A percentile compares a stretch with the other conserved stretches of the same genome.
Conservation (phyloP, 2,888 invertebrate genomes). For the Agriotes lineatus region DNA sequence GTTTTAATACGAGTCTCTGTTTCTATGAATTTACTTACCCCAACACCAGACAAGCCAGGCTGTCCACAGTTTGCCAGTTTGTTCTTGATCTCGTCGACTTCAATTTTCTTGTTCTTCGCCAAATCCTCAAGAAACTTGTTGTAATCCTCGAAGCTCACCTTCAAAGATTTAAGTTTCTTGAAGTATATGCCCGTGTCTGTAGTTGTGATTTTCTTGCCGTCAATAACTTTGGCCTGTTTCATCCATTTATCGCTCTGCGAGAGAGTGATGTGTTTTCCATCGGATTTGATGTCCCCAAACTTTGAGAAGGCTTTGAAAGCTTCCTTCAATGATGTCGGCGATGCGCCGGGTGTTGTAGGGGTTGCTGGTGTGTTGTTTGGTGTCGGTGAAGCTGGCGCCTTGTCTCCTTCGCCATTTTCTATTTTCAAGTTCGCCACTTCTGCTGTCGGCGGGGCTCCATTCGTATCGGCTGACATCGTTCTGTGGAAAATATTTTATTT, state of each 20-base stretch:
- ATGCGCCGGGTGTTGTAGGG: constrained; percentile 44
- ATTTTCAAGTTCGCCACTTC: constrained; percentile 71
- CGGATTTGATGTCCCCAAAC: constrained; percentile 90
- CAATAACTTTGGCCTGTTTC: constrained; percentile 91
- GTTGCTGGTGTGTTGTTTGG: constrained; percentile 62
- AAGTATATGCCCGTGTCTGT: constrained; percentile 94
- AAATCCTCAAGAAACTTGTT: constrained; percentile 88
- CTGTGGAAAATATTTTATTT: constrained; percentile 13
- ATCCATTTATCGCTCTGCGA: constrained; percentile 96
- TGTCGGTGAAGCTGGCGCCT: constrained; percentile 52
- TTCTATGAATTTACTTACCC: constrained; percentile 57
- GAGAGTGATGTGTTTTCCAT: constrained; percentile 87
- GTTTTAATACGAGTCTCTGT: constrained; percentile 31
- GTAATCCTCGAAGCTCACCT: constrained; percentile 82
- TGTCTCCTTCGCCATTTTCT: constrained; percentile 67
- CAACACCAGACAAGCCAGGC: constrained; percentile 73
- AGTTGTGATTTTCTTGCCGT: constrained; percentile 87
- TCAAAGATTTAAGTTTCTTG: constrained; percentile 89
- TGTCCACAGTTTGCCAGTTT: constrained; percentile 86
- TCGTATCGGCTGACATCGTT: constrained; percentile 35
- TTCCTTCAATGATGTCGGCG: constrained; percentile 69
- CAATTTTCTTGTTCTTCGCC: constrained; percentile 86
- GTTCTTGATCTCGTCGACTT: constrained; percentile 81
- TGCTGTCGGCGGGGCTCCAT: constrained; percentile 49
- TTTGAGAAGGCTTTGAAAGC: constrained; percentile 88